phyloP scores from a whole-genome alignment of 2,797 vertebrate species.

The Onychomys leucogaster region DNA sequence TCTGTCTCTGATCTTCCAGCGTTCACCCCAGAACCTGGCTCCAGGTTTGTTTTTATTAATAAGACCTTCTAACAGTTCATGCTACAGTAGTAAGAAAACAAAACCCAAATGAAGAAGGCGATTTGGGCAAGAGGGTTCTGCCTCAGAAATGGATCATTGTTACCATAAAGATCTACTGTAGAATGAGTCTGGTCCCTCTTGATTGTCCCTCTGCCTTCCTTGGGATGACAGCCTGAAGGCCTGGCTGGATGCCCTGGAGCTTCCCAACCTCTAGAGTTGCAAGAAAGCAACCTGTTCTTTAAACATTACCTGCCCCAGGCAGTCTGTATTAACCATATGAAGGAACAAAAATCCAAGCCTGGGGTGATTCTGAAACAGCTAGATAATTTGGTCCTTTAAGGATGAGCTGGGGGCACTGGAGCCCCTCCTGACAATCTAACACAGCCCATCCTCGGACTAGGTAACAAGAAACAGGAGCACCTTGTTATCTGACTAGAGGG shows the following conservation, averaged over 20 bases:
- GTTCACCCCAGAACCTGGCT: too few relatives aligned
- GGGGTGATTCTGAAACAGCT: background rate
- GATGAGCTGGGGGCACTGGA: accelerated
- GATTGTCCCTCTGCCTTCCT: background rate
- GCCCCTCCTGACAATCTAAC: accelerated
- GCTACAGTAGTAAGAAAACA: background rate
- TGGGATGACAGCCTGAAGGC: background rate
- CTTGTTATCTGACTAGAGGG: background rate
- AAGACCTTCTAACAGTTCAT: too few relatives aligned
- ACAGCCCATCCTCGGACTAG: background rate
- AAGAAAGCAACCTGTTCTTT: background rate
- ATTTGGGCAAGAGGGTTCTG: background rate
- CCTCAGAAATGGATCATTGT: background rate
- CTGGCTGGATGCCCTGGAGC: background rate
- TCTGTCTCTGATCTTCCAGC: too few relatives aligned
- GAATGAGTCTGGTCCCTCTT: background rate
- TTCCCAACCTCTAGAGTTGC: background rate
- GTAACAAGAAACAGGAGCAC: background rate
- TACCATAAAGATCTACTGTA: background rate
- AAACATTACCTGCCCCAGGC: background rate
- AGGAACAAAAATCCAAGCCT: background rate
- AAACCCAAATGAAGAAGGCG: background rate
- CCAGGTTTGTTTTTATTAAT: too few relatives aligned
- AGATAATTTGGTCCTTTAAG: too few relatives aligned
- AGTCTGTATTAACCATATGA: background rate